Evolutionary conservation across 2,888 invertebrate genomes (phyloP), one percentile per base, ranked within the genome.

Genomic region (Tribolium freemani): DNA sequence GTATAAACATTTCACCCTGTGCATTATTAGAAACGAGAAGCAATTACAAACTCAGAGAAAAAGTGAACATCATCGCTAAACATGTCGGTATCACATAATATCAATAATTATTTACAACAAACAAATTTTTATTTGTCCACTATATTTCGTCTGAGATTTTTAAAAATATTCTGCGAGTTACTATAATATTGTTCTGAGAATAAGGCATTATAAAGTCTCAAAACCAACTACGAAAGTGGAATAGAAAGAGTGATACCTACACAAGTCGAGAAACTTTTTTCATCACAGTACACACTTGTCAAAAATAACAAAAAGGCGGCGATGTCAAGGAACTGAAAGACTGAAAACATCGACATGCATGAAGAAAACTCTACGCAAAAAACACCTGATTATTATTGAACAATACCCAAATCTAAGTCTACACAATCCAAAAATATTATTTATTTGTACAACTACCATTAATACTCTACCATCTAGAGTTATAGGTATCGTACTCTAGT

Each of bases 371-470:
- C 74, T 78, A 77, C 76, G 75, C 54, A 66, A 78, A 78, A 82
- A 83, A 82, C 81, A 82, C 79, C 78, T 81, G 81, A 82, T 79
- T 81, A 81, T 78, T 80, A 77, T 75, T 77, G 26, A 79, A 76
- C 76, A 78, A 2, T 78, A 80, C 80, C 82, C 80, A 82, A 82
- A 73, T 76, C 84, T 85, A 86, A 71, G 73, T 80, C 85, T 85
- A 86, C 79, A 84, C 83, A 84, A 85, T 86, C 85, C 85, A 86
- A 86, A 86, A 86, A 86, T 86, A 86, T 85, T 84, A 77, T 81
- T 77, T 76, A 79, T 83, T 83, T 77, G 82, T 83, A 84, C 83
- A 83, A 83, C 82, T 84, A 85, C 83, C 83, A 82, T 80, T 78
- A 79, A 81, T 80, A 80, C 78, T 81, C 81, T 83, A 83, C 80